A percentile compares a stretch with the other conserved stretches of the same genome.
These are phyloP conservation scores for Drosophila nigromelanica DNA, from an alignment of 1,140 invertebrate genomes.

Conservation along the genomic window DNA sequence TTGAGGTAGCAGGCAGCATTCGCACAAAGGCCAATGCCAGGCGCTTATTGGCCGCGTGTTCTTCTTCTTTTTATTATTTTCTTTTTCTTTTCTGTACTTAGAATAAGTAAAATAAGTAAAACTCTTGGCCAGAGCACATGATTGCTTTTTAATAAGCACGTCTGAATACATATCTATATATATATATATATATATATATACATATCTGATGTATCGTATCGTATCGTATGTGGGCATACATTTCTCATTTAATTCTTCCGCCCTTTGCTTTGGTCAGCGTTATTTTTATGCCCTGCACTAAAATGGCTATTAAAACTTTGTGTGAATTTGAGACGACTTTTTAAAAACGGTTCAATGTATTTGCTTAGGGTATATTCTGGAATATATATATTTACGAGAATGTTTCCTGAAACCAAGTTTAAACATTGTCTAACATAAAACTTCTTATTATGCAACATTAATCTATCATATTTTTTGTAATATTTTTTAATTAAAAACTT, in stretches of 20 bases:
- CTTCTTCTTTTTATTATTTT: conserved; percentile 8
- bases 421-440: too few relatives aligned
- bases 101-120: conserved; percentile 32
- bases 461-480: too few relatives aligned
- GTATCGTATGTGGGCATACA: conserved; percentile 42
- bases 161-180: conserved; percentile 1
- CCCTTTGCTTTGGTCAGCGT: neutral
- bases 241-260: conserved; percentile 15
- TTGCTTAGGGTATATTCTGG: neutral
- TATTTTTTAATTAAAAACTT: too few relatives aligned
- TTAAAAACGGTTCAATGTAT: neutral
- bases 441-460: too few relatives aligned
- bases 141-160: conserved; percentile 56
- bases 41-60: conserved; percentile 39
- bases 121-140: conserved; percentile 34
- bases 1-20: neutral
- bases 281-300: conserved; percentile 33
- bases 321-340: neutral
- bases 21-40: conserved; percentile 49
- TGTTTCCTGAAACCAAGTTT: too few relatives aligned
- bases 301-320: conserved; percentile 2
- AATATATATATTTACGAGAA: too few relatives aligned
- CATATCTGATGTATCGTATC: neutral
- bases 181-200: neutral
- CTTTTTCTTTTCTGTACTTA: conserved; percentile 3